A percentile compares a stretch with the other conserved stretches of the same genome.
phyloP scores from a whole-genome alignment of 2,113 vertebrate genomes.

The Poeciliopsis turrubarensis region DNA sequence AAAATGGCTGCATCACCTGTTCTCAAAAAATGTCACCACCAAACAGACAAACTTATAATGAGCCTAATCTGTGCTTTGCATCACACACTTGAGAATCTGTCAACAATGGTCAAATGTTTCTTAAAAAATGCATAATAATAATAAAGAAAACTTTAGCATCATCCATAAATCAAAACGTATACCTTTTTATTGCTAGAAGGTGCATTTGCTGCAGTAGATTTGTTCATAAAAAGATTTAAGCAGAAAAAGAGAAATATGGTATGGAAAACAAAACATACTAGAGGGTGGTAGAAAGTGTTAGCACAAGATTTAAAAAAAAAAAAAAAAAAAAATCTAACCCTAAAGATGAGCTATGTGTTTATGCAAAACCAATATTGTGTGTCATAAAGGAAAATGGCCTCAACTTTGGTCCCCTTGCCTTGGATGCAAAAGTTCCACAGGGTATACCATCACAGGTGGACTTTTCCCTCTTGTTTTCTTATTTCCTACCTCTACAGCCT shows the following conservation, averaged over 20 bases:
- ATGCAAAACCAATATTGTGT: slow-evolving; percentile 11
- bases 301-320: slow-evolving; percentile 7
- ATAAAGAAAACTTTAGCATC: no score
- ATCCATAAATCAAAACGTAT: no score
- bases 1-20: no score
- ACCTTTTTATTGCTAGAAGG: no score
- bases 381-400: slow-evolving; percentile 30
- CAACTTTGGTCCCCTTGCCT: slow-evolving; percentile 39
- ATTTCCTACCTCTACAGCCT: slow-evolving; percentile 46
- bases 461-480: slow-evolving; percentile 34
- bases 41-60: no score
- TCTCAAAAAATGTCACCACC: no score
- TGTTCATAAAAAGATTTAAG: background rate
- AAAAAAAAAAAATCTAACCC: background rate
- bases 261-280: background rate
- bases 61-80: no score
- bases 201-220: no score
- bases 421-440: slow-evolving; percentile 28
- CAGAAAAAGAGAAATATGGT: background rate
- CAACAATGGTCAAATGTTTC: no score
- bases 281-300: background rate
- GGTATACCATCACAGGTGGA: slow-evolving; percentile 56
- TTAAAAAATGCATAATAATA: no score
- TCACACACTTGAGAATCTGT: no score
- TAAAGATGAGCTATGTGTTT: slow-evolving; percentile 17